Base-by-base conservation (phyloP, 2,888 invertebrate species). In the Clivina fossor region DNA sequence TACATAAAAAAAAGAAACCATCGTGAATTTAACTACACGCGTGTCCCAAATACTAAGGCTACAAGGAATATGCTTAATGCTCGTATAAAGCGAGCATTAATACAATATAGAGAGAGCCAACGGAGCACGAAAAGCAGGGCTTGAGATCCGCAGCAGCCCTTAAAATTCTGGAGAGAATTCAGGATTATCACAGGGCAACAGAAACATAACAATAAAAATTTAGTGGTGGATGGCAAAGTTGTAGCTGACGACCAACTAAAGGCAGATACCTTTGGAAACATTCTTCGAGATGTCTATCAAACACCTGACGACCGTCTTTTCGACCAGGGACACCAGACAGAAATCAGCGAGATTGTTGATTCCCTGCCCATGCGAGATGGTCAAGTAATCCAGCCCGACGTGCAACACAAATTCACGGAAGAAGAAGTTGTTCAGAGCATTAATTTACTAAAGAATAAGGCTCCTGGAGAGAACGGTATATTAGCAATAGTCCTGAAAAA, bases 391-490 rank as follows among this genome's bases (percentile, higher is more conserved):
- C 32, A 32, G 15, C 32, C 32, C 4, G 9, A 1, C 32, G 32
- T 15, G 5, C 16, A 9, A 13, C 5, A 19, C 2, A 38, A n/a
- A n/a, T n/a, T 38, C 18, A 16, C 19, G 7, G 38, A 16, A 3
- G 38, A 15, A 3, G 38, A 38, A 15, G 38, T 16, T 5, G 4
- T 19, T 7, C 9, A 9, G 8, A 20, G 7, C 7, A 38, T 38
- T 8, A 20, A 8, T 11, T 18, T 11, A 18, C 11, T n/a, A 4
- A 38, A 38, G 19, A 19, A 18, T 8, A 19, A 18, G 5, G 15
- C 38, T 18, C 38, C 38, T 9, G 38, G 38, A 9, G 38, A 38
- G 5, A 20, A 38, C 19, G 18, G 4, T 8, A 38, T 38, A 38
- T 19, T 9, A 2, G 9, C 13, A 4, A 13, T 7, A 9, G 11